Evolutionary conservation across 2,113 vertebrate species (phyloP).

Genomic region (Ictidomys tridecemlineatus): DNA sequence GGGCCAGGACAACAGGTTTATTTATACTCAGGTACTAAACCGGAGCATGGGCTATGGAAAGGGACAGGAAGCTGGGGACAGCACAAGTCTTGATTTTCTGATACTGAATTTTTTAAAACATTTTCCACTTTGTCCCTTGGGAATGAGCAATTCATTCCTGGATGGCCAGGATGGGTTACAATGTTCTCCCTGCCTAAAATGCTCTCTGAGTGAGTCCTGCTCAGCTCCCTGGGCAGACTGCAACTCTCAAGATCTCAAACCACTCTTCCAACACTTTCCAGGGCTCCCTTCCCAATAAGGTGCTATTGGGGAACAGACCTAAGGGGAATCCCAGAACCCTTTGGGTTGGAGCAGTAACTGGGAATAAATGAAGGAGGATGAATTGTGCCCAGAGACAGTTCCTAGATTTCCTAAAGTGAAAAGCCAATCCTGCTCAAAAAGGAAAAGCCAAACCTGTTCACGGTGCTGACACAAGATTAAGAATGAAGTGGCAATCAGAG

Average conservation of each 20-base stretch:
- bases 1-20: neutral
- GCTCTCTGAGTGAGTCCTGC: neutral
- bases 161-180: neutral
- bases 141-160: neutral
- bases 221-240: neutral
- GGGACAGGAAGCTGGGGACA: neutral
- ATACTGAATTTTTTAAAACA: neutral
- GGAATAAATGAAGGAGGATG: neutral
- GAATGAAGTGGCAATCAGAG: neutral
- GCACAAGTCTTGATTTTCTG: neutral
- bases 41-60: neutral
- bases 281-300: neutral
- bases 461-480: neutral
- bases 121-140: neutral
- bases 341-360: neutral
- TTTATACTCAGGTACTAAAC: neutral
- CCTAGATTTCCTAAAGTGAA: neutral
- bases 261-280: neutral
- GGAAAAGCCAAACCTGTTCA: neutral
- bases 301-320: neutral
- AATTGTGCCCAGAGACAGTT: neutral
- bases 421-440: neutral
- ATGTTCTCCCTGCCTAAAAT: neutral
- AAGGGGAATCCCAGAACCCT: neutral
- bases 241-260: neutral